Evolutionary conservation across 1,140 invertebrate genomes (phyloP).

Genomic region (Leptopilina clavipes): DNA sequence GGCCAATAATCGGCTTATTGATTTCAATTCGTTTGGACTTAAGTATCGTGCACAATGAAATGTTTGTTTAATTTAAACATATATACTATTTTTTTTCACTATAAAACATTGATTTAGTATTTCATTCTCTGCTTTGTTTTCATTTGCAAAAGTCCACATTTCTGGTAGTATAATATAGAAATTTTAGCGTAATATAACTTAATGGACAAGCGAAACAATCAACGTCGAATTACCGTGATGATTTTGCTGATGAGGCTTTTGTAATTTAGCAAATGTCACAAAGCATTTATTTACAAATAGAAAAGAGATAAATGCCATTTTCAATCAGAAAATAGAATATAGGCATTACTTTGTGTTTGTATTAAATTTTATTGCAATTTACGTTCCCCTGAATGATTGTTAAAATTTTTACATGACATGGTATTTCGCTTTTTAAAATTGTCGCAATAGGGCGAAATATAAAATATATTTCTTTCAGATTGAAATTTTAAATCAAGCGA

Average conservation of each 20-base stretch:
- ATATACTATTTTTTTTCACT: not conserved
- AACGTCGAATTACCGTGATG: conserved; percentile 37
- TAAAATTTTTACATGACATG: not conserved
- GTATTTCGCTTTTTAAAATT: too few relatives aligned
- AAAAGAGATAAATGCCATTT: conserved; percentile 5
- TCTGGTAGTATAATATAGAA: not conserved
- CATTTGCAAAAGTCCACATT: not conserved
- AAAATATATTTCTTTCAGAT: too few relatives aligned
- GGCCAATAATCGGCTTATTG: conserved; percentile 69
- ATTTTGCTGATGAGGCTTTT: conserved; percentile 35
- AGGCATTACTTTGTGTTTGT: not conserved
- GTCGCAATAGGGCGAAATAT: too few relatives aligned
- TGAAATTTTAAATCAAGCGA: too few relatives aligned
- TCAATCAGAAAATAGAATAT: not conserved
- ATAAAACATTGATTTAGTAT: not conserved
- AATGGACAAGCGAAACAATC: conserved; percentile 39
- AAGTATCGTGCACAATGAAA: conserved; percentile 50
- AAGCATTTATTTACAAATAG: not conserved
- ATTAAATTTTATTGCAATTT: not conserved
- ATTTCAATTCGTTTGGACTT: conserved; percentile 61
- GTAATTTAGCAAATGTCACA: conserved; percentile 2
- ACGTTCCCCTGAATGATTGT: not conserved
- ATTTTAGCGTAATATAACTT: conserved; percentile 13
- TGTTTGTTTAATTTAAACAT: not conserved
- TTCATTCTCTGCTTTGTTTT: not conserved